Base-by-base conservation (phyloP, 2,888 invertebrate genomes). In the Spisula subtruncata region DNA sequence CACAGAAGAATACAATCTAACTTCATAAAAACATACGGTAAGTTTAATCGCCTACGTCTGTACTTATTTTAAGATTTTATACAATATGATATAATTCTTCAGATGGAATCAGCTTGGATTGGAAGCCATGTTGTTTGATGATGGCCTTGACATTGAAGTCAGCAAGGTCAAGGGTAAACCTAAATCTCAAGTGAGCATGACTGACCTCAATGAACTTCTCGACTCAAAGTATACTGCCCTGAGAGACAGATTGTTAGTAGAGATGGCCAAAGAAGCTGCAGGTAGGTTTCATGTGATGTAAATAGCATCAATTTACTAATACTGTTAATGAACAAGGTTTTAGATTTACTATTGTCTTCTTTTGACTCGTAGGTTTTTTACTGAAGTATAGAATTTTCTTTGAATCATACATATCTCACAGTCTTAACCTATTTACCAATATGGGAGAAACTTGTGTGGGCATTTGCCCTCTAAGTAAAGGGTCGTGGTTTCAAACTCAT, bases 51-150 rank as follows among this genome's bases (percentile, higher is more conserved):
- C 60, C 60, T 8, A 25, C 25, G 8, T 66, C 12, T 66, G 25
- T 25, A 25, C 60, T 66, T 66, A 66, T 25, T 25, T 60, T 20
- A 1, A 60, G 25, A 6, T 60, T 66, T 66, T 25, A 25, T 66
- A 8, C 12, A 25, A 60, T n/a, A 66, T 25, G 25, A 25, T 66
- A n/a, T n/a, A n/a, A n/a, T 75, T n/a, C n/a, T 82, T 46, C 54
- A 96, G 96, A 83, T 96, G 96, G 96, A 95, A 95, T 83, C 92
- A 89, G n/a, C 94, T 95, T 35, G 96, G 96, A 8, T 75, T 96
- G 41, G 95, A 94, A 85, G 94, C 95, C 66, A 93, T 96, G 93
- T 91, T 96, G 84, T 94, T 93, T 93, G 94, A 95, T 92, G 95
- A 96, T 92, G 96, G 95, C 16, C 84, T 93, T 29, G 95, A 95